Evolutionary conservation across 2,888 invertebrate species (phyloP), one percentile per base, ranked within the genome.

Genomic region (Harmothoe impar): DNA sequence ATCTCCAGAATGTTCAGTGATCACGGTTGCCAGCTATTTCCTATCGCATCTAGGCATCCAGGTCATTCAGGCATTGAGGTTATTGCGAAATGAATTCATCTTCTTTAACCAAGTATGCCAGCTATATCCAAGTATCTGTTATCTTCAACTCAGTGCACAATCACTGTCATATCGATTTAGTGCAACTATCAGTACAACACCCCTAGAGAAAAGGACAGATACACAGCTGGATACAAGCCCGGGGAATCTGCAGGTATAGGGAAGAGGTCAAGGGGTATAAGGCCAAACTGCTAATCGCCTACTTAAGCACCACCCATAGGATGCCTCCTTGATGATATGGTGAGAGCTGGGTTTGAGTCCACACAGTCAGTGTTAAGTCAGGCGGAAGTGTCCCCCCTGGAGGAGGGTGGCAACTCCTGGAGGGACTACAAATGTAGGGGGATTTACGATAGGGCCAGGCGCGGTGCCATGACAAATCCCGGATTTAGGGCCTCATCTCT

Each of bases 401-500:
- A 12, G 20, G 62, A n/a, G 62, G 62, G 62, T 62, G 62, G n/a
- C 5, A 62, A 62, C 62, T 62, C n/a, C 43, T 43, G 43, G 43
- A 72, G 29, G 72, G 72, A 3, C 25, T n/a, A 72, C 72, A 72
- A 62, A 72, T 29, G 72, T 25, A 25, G 72, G 29, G 72, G 72
- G 72, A 62, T 62, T 72, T n/a, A 72, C 29, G 31, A 25, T 25
- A 25, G 31, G 29, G 25, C 29, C 25, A 25, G 31, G n/a, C 72
- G 5, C 1, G 72, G 72, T 72, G 31, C 72, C 72, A 29, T 29
- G 72, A 72, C 72, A 72, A 72, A 72, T 72, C 72, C 72, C n/a
- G 72, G 72, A 25, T 72, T 72, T 72, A 72, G 29, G 72, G 31
- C 72, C 72, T 72, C 72, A 72, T 72, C 72, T 25, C 72, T 15